Evolutionary conservation across 1,140 invertebrate species (phyloP).

Genomic region (Micrasema longulum): DNA sequence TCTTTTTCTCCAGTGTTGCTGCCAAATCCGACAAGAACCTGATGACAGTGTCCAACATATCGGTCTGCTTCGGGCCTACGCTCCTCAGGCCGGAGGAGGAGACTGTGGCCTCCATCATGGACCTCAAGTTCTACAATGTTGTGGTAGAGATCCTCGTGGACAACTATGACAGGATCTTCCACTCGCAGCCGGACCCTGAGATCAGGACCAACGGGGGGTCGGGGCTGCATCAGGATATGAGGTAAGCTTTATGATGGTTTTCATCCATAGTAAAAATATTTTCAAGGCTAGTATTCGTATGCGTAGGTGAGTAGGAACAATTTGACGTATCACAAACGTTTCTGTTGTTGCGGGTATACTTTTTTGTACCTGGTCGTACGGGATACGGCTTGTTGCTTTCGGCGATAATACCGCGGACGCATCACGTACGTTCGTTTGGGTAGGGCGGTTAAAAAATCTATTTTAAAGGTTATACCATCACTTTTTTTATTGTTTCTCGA

Average conservation of each 20-base stretch:
- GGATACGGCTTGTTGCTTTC: no score
- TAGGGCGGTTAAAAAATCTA: no score
- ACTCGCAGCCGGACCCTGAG: constrained; percentile 62
- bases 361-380: no score
- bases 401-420: no score
- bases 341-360: no score
- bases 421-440: no score
- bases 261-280: not conserved
- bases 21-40: constrained; percentile 90
- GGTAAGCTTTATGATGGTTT: constrained; percentile 42
- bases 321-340: no score
- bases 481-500: no score
- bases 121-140: constrained; percentile 98
- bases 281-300: no score
- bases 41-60: constrained; percentile 97
- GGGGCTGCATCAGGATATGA: constrained; percentile 48
- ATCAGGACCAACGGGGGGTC: constrained; percentile 43
- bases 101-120: constrained; percentile 96
- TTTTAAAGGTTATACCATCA: no score
- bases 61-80: constrained; percentile 99
- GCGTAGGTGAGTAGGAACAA: no score
- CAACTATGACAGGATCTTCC: constrained; percentile 86
- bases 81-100: constrained; percentile 94
- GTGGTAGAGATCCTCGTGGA: constrained; percentile 97
- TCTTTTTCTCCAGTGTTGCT: constrained; percentile 77